Conservation (phyloP, 2,888 invertebrate species). For the Latheticus oryzae region DNA sequence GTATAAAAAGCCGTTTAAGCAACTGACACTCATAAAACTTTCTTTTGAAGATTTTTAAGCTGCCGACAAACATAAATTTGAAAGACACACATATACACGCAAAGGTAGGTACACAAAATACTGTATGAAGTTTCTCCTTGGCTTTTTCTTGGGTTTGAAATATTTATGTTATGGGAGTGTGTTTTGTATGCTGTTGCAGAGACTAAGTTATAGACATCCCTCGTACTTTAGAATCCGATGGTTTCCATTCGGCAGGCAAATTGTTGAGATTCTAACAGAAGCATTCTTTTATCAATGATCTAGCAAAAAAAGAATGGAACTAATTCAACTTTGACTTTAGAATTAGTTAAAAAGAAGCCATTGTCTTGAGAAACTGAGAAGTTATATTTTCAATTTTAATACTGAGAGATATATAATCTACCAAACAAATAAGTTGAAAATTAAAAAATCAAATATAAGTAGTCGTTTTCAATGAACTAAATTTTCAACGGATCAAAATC, state of each 20-base stretch:
- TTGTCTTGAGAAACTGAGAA: no score
- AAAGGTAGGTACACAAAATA: conserved; percentile 19
- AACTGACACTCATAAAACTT: conserved; percentile 26
- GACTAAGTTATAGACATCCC: conserved; percentile 30
- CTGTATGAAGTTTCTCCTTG: conserved; percentile 32
- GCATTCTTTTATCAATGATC: conserved; percentile 28
- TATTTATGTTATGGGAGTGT: conserved; percentile 32
- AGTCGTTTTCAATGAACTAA: no score
- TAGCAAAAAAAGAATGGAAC: background rate
- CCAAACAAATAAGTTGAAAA: no score
- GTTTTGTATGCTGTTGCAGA: conserved; percentile 27
- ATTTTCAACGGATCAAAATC: no score
- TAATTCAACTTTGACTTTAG: background rate
- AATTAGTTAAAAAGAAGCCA: no score
- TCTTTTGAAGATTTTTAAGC: conserved; percentile 29
- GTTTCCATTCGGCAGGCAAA: conserved; percentile 23
- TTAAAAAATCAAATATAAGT: no score
- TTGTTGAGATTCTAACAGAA: conserved; percentile 30
- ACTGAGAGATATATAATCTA: no score
- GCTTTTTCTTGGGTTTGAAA: conserved; percentile 34
- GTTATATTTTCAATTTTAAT: no score
- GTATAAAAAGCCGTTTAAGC: conserved; percentile 31
- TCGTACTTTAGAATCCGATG: conserved; percentile 25
- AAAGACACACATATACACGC: conserved; percentile 27
- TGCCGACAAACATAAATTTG: conserved; percentile 34